A percentile compares a stretch with the other conserved stretches of the same genome.
These are phyloP conservation scores for Apodemia mormo DNA, from an alignment of 2,888 invertebrate genomes.

Conservation along the genomic window DNA sequence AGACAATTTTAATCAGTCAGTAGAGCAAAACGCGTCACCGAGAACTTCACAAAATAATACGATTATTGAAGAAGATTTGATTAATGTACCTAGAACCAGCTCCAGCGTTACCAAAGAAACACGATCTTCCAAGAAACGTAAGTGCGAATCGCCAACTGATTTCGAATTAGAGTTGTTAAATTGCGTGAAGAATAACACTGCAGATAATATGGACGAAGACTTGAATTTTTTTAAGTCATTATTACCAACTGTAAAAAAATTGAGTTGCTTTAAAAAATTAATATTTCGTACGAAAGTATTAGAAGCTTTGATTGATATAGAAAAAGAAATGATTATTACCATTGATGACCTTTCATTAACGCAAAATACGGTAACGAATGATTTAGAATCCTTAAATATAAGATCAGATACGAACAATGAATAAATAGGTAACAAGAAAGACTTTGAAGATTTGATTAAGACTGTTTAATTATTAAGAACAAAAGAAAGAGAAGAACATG, in stretches of 20 bases:
- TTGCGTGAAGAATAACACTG: conserved; percentile 37
- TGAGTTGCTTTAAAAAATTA: conserved; percentile 38
- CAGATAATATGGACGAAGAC: conserved; percentile 38
- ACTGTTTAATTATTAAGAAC: too few species aligned
- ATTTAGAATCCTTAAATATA: conserved; percentile 38
- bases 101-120: conserved; percentile 32
- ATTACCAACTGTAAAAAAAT: conserved; percentile 39
- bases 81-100: conserved; percentile 29
- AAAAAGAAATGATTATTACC: conserved; percentile 39
- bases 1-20: too few species aligned
- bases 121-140: conserved; percentile 38
- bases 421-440: too few species aligned
- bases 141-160: conserved; percentile 37
- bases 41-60: conserved; percentile 31
- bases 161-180: conserved; percentile 39
- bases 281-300: conserved; percentile 40
- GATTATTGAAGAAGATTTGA: conserved; percentile 32
- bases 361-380: conserved; percentile 39
- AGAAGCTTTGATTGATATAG: conserved; percentile 38
- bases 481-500: conserved; percentile 39
- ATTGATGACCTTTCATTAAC: conserved; percentile 39
- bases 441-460: too few species aligned
- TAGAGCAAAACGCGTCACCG: conserved; percentile 28
- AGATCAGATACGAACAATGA: conserved; percentile 33
- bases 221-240: conserved; percentile 40